These are phyloP conservation scores for Coracopsis vasa DNA, from an alignment of 2,113 vertebrate species.

Conservation along the genomic window DNA sequence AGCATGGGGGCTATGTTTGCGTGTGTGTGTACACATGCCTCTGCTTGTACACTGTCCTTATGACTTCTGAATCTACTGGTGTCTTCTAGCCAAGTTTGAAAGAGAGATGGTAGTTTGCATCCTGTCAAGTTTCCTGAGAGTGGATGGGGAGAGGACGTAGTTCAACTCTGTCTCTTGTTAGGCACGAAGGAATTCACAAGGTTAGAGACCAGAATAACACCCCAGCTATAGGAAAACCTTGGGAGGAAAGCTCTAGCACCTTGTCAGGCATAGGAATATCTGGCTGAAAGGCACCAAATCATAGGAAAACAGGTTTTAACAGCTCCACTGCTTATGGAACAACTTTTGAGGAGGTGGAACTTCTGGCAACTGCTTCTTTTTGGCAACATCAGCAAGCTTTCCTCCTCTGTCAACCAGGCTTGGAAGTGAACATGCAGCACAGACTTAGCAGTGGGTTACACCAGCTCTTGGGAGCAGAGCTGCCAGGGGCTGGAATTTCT, in stretches of 20 bases:
- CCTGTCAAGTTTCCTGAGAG: neutral
- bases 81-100: neutral
- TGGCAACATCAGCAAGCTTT: neutral
- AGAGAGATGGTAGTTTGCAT: neutral
- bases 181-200: rapidly evolving
- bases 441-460: neutral
- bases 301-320: neutral
- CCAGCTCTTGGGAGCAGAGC: neutral
- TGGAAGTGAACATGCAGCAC: neutral
- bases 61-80: neutral
- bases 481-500: neutral
- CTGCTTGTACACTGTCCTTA: neutral
- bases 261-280: neutral
- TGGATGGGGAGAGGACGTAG: neutral
- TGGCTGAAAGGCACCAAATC: neutral
- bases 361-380: constrained; percentile 26
- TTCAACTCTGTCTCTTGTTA: neutral
- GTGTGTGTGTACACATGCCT: neutral
- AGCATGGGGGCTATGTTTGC: neutral
- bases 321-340: constrained; percentile 22
- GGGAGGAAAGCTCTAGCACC: neutral
- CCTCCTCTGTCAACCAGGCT: neutral
- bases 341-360: constrained; percentile 30
- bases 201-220: neutral
- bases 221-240: neutral